Conservation (phyloP, 2,888 invertebrate genomes). For the Congeria kusceri region DNA sequence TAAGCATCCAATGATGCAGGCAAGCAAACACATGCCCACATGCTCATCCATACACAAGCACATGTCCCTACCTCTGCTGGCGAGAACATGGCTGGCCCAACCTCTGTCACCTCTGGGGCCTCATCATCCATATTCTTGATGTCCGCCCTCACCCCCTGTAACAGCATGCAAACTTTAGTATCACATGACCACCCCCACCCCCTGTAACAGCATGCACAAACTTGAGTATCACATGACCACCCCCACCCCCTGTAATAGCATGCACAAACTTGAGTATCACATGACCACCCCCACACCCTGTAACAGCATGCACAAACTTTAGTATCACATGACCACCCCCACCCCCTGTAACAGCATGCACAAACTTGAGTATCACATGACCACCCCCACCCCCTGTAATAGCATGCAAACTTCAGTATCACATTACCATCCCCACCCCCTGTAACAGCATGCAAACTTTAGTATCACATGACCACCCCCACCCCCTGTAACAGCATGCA, state of each 20-base stretch:
- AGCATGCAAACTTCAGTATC: no score
- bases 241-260: slow-evolving; percentile 45
- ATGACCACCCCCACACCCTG: slow-evolving; percentile 69
- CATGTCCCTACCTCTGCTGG: slow-evolving; percentile 65
- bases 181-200: slow-evolving; percentile 70
- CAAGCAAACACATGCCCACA: no score
- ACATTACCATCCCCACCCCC: slow-evolving; percentile 64
- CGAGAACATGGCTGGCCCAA: slow-evolving; percentile 82
- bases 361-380: no score
- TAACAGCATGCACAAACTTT: slow-evolving; percentile 17
- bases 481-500: slow-evolving; percentile 44
- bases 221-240: no score
- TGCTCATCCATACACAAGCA: no score
- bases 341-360: slow-evolving; percentile 44
- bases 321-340: slow-evolving; percentile 72
- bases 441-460: slow-evolving; percentile 31
- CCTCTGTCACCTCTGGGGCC: slow-evolving; percentile 79
- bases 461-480: slow-evolving; percentile 72
- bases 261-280: no score
- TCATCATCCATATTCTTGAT: slow-evolving; percentile 81
- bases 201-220: slow-evolving; percentile 39
- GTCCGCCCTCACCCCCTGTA: slow-evolving; percentile 64
- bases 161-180: slow-evolving; percentile 18
- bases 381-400: slow-evolving; percentile 60
- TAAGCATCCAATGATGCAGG: no score